A percentile compares a stretch with the other conserved stretches of the same genome.
Evolutionary conservation across 2,888 invertebrate species (phyloP).

Genomic region (Cheilosia vulpina): DNA sequence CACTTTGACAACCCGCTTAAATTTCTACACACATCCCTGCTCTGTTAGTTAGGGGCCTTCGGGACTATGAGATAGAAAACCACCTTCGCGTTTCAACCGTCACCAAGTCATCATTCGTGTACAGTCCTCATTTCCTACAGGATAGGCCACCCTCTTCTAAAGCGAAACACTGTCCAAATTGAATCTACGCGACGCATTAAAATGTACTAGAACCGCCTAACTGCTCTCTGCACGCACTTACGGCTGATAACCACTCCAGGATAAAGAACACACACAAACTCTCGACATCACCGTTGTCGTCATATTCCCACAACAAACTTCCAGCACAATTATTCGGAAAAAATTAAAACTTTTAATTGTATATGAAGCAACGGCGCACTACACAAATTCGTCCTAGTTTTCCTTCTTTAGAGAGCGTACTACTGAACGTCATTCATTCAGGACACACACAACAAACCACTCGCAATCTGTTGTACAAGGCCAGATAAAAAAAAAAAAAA

Average conservation of each 20-base stretch:
- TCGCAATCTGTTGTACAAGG: conserved; percentile 30
- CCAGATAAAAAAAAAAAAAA: conserved; percentile 19
- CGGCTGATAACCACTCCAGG: neutral
- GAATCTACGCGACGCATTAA: too few relatives aligned
- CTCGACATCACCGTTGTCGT: conserved; percentile 1
- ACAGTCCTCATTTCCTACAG: too few relatives aligned
- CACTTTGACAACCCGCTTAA: too few relatives aligned
- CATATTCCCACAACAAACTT: conserved; percentile 47
- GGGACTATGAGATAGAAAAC: too few relatives aligned
- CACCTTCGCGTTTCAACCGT: too few relatives aligned
- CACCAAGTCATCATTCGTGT: too few relatives aligned
- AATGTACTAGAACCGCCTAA: neutral
- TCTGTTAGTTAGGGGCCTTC: too few relatives aligned
- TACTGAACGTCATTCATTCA: conserved; percentile 24
- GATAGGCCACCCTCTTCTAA: too few relatives aligned
- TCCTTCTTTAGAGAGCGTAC: conserved; percentile 11
- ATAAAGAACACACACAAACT: neutral
- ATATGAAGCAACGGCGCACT: conserved; percentile 38
- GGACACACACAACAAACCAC: neutral
- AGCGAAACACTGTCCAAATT: too few relatives aligned
- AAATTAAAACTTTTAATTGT: conserved; percentile 34
- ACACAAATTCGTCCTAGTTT: conserved; percentile 58
- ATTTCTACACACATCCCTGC: too few relatives aligned
- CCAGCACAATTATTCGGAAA: conserved; percentile 32
- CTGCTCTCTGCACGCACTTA: conserved; percentile 1